Conservation (phyloP, 2,797 vertebrate genomes). For the Tamandua tetradactyla region DNA sequence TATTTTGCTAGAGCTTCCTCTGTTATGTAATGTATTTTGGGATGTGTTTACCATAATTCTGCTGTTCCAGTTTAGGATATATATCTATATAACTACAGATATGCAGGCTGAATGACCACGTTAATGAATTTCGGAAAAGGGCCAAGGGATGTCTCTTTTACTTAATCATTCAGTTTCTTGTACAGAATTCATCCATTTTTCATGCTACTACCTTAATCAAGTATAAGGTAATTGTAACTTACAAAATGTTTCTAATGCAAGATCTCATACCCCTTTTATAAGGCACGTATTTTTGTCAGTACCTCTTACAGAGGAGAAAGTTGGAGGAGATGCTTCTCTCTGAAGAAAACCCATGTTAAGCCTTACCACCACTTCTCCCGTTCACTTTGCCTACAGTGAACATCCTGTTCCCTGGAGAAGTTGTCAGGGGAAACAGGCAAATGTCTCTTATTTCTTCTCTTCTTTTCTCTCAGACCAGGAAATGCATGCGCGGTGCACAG, state of each 20-base stretch:
- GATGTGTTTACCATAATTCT: not conserved
- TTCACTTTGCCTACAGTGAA: not conserved
- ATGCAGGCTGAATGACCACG: not conserved
- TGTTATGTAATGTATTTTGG: rapidly evolving
- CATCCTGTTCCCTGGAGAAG: not conserved
- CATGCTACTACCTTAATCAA: not conserved
- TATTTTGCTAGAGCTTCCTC: not conserved
- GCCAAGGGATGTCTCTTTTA: not conserved
- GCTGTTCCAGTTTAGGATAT: not conserved
- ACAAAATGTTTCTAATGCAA: not conserved
- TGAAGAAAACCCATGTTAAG: not conserved
- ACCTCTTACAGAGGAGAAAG: not conserved
- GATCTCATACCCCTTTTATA: not conserved
- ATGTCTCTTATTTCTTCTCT: not conserved
- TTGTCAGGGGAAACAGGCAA: rapidly evolving
- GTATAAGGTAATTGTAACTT: not conserved
- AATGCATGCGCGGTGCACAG: not conserved
- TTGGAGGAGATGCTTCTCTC: not conserved
- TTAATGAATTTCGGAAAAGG: not conserved
- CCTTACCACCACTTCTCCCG: not conserved
- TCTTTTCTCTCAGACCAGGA: not conserved
- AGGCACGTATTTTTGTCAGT: not conserved
- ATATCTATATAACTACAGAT: not conserved
- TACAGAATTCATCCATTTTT: not conserved
- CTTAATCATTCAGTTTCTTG: not conserved